A percentile compares a stretch with the other conserved stretches of the same genome.
phyloP scores from a whole-genome alignment of 2,113 vertebrate species.

The Sus scrofa region T2T-Sscrofa CM000812.6:220359501-220360000 shows the following conservation, averaged over 20 bases:
- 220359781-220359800: not conserved
- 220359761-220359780: not conserved
- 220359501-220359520: not conserved
- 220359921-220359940: slow-evolving; percentile 97
- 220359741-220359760: not conserved
- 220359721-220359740: not conserved
- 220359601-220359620: not conserved
- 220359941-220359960: slow-evolving; percentile 96
- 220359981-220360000: slow-evolving; percentile 84
- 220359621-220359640: not conserved
- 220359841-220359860: not conserved
- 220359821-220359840: not conserved
- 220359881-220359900: slow-evolving; percentile 40
- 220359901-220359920: slow-evolving; percentile 82
- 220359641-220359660: not conserved
- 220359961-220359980: slow-evolving; percentile 86
- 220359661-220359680: not conserved
- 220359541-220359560: not conserved
- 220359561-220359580: not conserved
- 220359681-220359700: not conserved
- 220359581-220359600: not conserved
- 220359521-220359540: not conserved
- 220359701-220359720: not conserved
- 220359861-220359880: not conserved
- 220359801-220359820: not conserved